These are phyloP conservation scores for Xylota sylvarum DNA, from an alignment of 2,888 invertebrate genomes.

Conservation along the genomic window DNA sequence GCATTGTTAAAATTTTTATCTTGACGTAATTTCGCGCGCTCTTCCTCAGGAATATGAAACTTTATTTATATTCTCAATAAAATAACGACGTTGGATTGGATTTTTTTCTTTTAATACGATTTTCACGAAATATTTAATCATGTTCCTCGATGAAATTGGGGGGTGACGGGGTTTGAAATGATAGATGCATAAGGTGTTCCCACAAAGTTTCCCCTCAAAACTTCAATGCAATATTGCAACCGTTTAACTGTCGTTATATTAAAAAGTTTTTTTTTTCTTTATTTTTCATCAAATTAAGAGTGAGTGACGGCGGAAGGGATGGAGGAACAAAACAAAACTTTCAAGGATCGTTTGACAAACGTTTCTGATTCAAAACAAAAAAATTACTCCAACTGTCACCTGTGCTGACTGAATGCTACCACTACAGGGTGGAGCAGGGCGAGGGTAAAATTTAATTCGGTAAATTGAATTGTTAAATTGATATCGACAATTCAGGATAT, in stretches of 20 bases:
- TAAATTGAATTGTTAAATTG: constrained; percentile 41
- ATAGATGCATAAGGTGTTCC: constrained; percentile 19
- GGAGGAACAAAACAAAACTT: constrained; percentile 11
- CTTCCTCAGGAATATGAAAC: constrained; percentile 33
- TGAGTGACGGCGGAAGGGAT: neutral
- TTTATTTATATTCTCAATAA: constrained; percentile 44
- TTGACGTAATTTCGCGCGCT: constrained; percentile 28
- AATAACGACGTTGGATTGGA: constrained; percentile 10
- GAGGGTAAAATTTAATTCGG: constrained; percentile 27
- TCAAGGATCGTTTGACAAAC: neutral
- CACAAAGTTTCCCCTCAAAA: constrained; percentile 42
- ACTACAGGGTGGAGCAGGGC: neutral
- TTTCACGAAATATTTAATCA: constrained; percentile 30
- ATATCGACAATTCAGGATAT: constrained; percentile 28
- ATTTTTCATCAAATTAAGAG: constrained; percentile 21
- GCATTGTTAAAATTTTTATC: constrained; percentile 68
- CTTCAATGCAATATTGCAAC: constrained; percentile 17
- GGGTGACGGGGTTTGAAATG: too few relatives aligned
- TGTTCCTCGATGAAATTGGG: neutral
- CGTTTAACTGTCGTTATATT: constrained; percentile 17
- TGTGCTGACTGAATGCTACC: neutral
- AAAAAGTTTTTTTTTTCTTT: neutral
- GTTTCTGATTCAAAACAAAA: constrained; percentile 11
- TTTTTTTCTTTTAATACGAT: neutral
- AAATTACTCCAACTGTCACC: constrained; percentile 23